phyloP scores from a whole-genome alignment of 2,797 vertebrate species.

The Sebastes cheni region DNA sequence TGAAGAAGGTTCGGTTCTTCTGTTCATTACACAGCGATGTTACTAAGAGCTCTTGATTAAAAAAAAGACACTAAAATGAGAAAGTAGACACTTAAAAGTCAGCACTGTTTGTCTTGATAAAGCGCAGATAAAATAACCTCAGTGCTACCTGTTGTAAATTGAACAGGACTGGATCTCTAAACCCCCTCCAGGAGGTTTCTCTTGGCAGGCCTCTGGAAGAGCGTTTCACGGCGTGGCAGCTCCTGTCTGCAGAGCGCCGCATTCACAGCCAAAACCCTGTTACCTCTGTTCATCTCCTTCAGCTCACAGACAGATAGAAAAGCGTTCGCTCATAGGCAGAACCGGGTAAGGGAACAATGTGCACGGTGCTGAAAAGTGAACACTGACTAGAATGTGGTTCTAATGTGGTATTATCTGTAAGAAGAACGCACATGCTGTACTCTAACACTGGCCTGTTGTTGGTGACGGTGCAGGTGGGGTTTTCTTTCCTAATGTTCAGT shows the following conservation, averaged over 20 bases:
- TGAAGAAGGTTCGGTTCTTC: constrained; percentile 9
- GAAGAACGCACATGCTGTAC: neutral
- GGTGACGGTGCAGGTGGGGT: neutral
- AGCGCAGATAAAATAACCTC: neutral
- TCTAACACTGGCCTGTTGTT: neutral
- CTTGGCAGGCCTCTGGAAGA: constrained; percentile 18
- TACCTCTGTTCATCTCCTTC: constrained; percentile 20
- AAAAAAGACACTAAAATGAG: constrained; percentile 23
- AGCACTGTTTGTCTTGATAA: constrained; percentile 1
- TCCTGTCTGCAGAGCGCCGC: constrained; percentile 18
- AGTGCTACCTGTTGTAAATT: neutral
- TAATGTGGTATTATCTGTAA: neutral
- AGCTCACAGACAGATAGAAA: neutral
- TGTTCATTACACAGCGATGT: neutral
- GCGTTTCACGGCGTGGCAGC: neutral
- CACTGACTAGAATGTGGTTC: neutral
- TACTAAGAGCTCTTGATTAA: constrained; percentile 19
- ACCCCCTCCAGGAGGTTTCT: neutral
- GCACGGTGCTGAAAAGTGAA: neutral
- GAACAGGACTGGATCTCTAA: neutral
- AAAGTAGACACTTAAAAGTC: constrained; percentile 31
- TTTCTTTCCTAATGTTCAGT: neutral
- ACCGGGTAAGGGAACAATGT: neutral
- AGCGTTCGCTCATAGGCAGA: neutral
- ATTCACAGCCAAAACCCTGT: constrained; percentile 20